Percentiles rank a stretch among this genome's conserved stretches.
phyloP scores from a whole-genome alignment of 2,888 invertebrate species.

The Lepidochrysops patricia region DNA sequence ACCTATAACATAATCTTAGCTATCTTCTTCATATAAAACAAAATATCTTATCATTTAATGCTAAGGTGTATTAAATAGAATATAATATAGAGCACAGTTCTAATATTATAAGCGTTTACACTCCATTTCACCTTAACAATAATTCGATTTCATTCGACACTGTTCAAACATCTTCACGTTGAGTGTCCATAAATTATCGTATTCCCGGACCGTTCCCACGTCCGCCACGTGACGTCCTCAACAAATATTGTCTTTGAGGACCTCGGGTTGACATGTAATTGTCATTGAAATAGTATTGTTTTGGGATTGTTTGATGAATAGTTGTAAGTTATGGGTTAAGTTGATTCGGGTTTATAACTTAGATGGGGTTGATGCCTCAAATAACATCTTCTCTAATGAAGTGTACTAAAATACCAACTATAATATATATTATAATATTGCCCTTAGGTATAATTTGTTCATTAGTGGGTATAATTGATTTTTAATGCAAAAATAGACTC shows the following conservation, averaged over 20 bases:
- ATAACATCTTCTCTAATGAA: slow-evolving; percentile 16
- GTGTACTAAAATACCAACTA: too few relatives aligned
- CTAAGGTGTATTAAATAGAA: too few relatives aligned
- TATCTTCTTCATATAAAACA: too few relatives aligned
- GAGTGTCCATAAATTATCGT: slow-evolving; percentile 54
- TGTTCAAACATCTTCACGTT: slow-evolving; percentile 20
- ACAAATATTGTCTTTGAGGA: slow-evolving; percentile 72
- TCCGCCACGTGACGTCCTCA: slow-evolving; percentile 61
- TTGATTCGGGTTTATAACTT: background rate
- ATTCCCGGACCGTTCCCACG: slow-evolving; percentile 54
- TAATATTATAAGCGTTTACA: background rate
- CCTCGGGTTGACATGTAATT: slow-evolving; percentile 37
- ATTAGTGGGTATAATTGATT: too few relatives aligned
- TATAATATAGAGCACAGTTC: too few relatives aligned
- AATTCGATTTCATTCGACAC: slow-evolving; percentile 10
- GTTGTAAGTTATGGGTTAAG: slow-evolving; percentile 15
- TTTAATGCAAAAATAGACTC: too few relatives aligned
- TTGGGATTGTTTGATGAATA: slow-evolving; percentile 17
- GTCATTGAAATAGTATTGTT: slow-evolving; percentile 22
- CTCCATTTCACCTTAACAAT: background rate
- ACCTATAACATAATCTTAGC: too few relatives aligned
- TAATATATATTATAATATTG: too few relatives aligned
- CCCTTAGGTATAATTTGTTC: too few relatives aligned
- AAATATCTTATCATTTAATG: too few relatives aligned
- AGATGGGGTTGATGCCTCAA: background rate